Evolutionary conservation across 2,797 vertebrate genomes (phyloP).

Genomic region (Poecilia velifera): DNA sequence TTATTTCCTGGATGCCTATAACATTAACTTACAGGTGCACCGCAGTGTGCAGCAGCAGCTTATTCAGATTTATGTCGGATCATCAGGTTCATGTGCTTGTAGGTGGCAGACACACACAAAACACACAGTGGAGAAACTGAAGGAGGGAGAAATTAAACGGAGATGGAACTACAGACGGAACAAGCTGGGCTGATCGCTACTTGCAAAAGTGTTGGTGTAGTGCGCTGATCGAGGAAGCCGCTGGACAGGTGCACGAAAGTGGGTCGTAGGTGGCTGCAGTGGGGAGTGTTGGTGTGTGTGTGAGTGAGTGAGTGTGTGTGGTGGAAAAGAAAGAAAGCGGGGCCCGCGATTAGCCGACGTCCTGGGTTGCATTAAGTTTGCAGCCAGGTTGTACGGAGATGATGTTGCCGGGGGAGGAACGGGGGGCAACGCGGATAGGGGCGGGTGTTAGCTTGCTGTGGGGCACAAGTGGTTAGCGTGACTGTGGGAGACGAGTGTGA

Average conservation of each 20-base stretch:
- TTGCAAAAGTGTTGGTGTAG: conserved; percentile 36
- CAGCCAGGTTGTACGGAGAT: background rate
- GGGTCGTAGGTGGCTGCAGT: conserved; percentile 20
- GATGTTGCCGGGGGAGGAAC: fast-evolving
- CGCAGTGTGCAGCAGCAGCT: background rate
- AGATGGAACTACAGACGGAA: conserved; percentile 49
- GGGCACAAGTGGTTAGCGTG: conserved; percentile 20
- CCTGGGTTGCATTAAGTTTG: background rate
- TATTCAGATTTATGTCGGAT: conserved; percentile 31
- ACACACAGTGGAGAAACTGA: conserved; percentile 61
- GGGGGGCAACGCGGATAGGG: background rate
- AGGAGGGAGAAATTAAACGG: conserved; percentile 46
- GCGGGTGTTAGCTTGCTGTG: background rate
- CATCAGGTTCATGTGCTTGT: conserved; percentile 33
- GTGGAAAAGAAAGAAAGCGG: conserved; percentile 34
- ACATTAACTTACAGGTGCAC: background rate
- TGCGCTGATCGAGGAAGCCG: conserved; percentile 8
- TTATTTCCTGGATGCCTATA: background rate
- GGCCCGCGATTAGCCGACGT: background rate
- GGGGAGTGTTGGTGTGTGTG: conserved; percentile 7
- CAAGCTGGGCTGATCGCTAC: conserved; percentile 18
- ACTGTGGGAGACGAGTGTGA: conserved; percentile 41
- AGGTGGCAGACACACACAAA: conserved; percentile 36
- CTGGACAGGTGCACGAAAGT: conserved; percentile 57
- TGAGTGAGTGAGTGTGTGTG: conserved; percentile 4